phyloP scores from a whole-genome alignment of 2,888 invertebrate species.

The Drosophila robusta region DNA sequence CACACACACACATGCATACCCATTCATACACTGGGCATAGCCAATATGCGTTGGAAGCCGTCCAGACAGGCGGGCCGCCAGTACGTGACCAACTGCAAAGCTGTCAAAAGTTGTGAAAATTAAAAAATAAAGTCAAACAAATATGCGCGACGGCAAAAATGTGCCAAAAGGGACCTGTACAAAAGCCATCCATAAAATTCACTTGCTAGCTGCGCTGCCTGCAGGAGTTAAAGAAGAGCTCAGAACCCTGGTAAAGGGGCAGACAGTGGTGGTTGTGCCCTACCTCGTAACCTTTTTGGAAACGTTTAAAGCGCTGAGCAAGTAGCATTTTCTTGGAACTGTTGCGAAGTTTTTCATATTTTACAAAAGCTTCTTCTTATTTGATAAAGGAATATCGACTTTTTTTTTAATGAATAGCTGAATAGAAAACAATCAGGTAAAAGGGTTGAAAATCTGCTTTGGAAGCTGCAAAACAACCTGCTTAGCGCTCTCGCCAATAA shows the following conservation, averaged over 20 bases:
- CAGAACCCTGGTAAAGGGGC: background rate
- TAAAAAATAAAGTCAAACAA: slow-evolving; percentile 77
- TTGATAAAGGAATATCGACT: background rate
- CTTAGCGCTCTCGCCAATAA: background rate
- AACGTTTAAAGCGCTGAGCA: slow-evolving; percentile 12
- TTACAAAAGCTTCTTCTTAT: background rate
- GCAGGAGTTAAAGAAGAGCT: slow-evolving; percentile 2
- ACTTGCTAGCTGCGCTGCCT: slow-evolving; percentile 2
- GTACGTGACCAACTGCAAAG: slow-evolving; percentile 73
- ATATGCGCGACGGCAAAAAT: slow-evolving; percentile 62
- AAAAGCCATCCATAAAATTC: slow-evolving; percentile 31
- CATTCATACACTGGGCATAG: slow-evolving; percentile 23
- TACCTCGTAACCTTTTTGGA: background rate
- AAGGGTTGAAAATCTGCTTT: background rate
- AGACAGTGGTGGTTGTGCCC: background rate
- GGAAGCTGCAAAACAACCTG: background rate
- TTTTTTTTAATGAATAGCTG: slow-evolving; percentile 1
- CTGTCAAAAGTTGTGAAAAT: slow-evolving; percentile 79
- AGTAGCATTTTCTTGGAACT: background rate
- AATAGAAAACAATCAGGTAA: slow-evolving; percentile 3
- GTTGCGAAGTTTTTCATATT: slow-evolving; percentile 12
- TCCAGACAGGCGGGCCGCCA: slow-evolving; percentile 25
- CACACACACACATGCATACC: slow-evolving; percentile 7
- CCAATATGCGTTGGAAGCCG: slow-evolving; percentile 44
- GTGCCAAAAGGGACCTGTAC: slow-evolving; percentile 21